These are phyloP conservation scores for Shinisaurus crocodilurus DNA, from an alignment of 2,113 vertebrate genomes.

Conservation along the genomic window DNA sequence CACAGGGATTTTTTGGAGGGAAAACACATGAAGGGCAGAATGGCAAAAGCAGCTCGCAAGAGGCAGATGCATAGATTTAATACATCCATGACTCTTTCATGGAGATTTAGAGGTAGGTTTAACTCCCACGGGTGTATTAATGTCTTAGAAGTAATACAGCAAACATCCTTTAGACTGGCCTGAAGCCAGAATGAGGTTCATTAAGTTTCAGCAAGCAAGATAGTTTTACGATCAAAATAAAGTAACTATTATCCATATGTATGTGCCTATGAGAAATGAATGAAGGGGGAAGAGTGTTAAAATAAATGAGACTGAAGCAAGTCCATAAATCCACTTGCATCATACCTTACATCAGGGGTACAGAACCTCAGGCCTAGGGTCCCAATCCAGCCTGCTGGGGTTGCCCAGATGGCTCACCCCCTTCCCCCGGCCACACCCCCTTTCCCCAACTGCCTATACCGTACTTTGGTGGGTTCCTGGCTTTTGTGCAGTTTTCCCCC, in stretches of 20 bases:
- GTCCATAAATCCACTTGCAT: background rate
- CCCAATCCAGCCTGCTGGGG: too few species aligned
- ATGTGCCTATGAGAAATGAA: background rate
- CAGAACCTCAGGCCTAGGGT: too few species aligned
- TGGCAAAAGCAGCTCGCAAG: background rate
- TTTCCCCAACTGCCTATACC: too few species aligned
- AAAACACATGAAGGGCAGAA: background rate
- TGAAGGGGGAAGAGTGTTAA: background rate
- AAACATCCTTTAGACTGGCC: background rate
- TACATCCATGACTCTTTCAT: background rate
- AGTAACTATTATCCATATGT: background rate
- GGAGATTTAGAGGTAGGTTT: background rate
- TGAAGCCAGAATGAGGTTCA: background rate
- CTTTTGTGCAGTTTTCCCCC: too few species aligned
- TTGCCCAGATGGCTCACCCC: too few species aligned
- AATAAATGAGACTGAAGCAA: conserved; percentile 5
- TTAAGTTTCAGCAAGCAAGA: background rate
- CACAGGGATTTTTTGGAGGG: background rate
- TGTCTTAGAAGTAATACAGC: conserved; percentile 4
- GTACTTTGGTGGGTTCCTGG: too few species aligned
- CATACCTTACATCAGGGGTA: too few species aligned
- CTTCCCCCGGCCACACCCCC: too few species aligned
- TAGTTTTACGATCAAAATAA: conserved; percentile 16
- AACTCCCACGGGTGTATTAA: conserved; percentile 2
- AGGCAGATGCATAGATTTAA: background rate